Base-by-base conservation (phyloP, 2,113 vertebrate species). In the Hylia prasina region DNA sequence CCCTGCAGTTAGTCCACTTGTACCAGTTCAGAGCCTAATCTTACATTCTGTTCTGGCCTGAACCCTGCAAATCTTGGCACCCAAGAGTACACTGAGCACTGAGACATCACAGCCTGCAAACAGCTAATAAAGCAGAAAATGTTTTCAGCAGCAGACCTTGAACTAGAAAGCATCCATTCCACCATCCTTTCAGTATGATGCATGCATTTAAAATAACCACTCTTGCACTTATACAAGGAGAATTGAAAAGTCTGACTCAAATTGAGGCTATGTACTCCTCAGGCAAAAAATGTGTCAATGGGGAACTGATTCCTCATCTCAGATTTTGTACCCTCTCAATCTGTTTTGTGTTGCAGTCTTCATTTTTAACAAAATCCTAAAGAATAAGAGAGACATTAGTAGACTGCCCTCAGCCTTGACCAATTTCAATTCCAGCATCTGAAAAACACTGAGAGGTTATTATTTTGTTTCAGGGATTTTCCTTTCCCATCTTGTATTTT, bases 71-170 rank as follows among this genome's bases (percentile, higher is more conserved):
- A 82, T 78, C 80, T 72, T 88, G 76, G 80, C 93, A 95, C 86
- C 88, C 82, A 33, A 45, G 76, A 61, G 68, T 24, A 47, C 39
- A 21, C 63, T 57, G 85, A 82, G 81, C 69, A 31, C 84, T 68
- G 72, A 87, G 95, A 91, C 72, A 78, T 47, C 72, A 40, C 77
- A 79, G 81, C 69, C 71, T 31, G 65, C 72, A 71, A 71, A 71
- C 70, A 82, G 72, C 87, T 94, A 92, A 94, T 89, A 83, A 94
- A 94, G 89, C 89, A 95, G 89, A 83, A 97, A 95, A 94, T 40
- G 87, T 82, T 96, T 94, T 58, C 89, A 84, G 80, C 80, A 66
- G 60, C 78, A 92, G 93, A 87, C 89, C 89, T 92, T 94, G 94
- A 96, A 95, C 83, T 64, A 87, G 76, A 87, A 94, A 94, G 80